Evolutionary conservation across 2,888 invertebrate species (phyloP), one percentile per base, ranked within the genome.

Genomic region (Clepsis dumicolana): DNA sequence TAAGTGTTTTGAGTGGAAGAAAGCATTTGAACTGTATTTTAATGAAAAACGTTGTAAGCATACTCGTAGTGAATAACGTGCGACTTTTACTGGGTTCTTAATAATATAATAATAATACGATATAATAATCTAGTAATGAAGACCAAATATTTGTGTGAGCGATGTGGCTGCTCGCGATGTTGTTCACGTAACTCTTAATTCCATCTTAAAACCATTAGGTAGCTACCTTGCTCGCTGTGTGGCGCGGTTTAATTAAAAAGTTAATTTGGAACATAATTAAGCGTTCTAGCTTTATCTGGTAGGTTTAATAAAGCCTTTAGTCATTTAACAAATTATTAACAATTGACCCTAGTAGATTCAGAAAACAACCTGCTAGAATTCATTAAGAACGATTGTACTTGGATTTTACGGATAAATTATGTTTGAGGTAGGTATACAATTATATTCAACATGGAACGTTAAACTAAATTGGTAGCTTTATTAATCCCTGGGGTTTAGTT

Each of bases 211-310:
- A 61, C 53, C 61, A 44, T 53, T 66, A n/a, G n/a, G n/a, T n/a
- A n/a, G n/a, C n/a, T n/a, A 54, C 50, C 65, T 59, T 41, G 41
- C 59, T 48, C 56, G 62, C 48, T 38, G 32, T 21, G 24, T 41
- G 29, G 24, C 32, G 25, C 53, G 53, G 52, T 53, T 65, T 60
- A 69, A 72, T 72, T 72, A 70, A 64, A 59, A 54, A 65, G 66
- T 65, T 72, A 70, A 70, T 65, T 72, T 54, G 53, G 32, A 44
- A 59, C 53, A 64, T 67, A 70, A 70, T 70, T 72, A 72, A 72
- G 29, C 56, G 25, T 62, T 70, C 67, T 59, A 62, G 62, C 54
- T 35, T 64, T 71, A 64, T 38, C 44, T 24, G 32, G 52, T 35
- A 53, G 16, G 48, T 48, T 64, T 64, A 67, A 67, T 62, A 52